Evolutionary conservation across 2,888 invertebrate genomes (phyloP), one percentile per base, ranked within the genome.

Genomic region (Selenia dentaria): DNA sequence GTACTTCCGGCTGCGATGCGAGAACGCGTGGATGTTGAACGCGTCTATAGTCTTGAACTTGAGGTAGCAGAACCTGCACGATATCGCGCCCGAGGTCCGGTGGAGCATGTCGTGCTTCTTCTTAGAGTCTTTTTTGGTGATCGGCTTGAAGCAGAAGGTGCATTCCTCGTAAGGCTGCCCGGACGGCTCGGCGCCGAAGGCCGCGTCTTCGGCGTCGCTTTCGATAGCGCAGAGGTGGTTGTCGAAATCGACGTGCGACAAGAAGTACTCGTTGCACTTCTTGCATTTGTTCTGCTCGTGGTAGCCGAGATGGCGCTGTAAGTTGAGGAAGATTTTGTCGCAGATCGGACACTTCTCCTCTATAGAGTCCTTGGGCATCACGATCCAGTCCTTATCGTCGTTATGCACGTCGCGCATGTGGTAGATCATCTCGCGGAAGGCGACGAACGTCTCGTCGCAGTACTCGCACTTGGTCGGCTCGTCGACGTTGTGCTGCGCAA

Each of bases 401-500:
- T 76, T 80, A 55, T 91, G 91, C 0, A 55, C 83, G 26, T 90
- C 91, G 20, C 78, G 71, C 87, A 89, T 91, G 74, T 82, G 92
- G 59, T 79, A 81, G 58, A 87, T 91, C 86, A 84, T 91, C 51
- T 89, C 92, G 55, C 83, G 79, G 70, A 91, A 90, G 11, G 90
- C 86, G 11, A 92, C 83, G 50, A 92, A 92, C 0, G 87, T 91
- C 53, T 92, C 90, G 57, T 92, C 92, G 67, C 92, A 91, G 65
- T 83, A 90, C 67, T 85, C 91, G 69, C 79, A 92, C 57, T 79
- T 88, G 5, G 72, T 82, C 14, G 80, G 92, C 49, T 83, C 89
- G 38, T 86, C 92, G 39, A 70, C 83, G 57, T 82, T 89, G 32
- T 73, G 76, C 64, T 75, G 86, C 32, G 70, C 57, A 57, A 81